phyloP scores from a whole-genome alignment of 2,797 vertebrate genomes.

The Ataeniobius toweri region DNA sequence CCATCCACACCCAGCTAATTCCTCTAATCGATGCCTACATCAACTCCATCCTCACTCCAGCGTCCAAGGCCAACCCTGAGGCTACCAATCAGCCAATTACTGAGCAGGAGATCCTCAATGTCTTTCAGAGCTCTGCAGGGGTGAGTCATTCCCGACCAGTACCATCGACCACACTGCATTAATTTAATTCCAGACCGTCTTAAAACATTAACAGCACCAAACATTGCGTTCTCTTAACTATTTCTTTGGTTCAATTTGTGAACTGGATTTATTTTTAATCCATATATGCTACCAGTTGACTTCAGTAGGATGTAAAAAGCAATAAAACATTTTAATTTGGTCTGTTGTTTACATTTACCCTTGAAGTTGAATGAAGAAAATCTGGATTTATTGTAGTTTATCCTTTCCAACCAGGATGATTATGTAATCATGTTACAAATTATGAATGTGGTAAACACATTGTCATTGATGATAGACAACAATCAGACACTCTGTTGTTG shows the following conservation, averaged over 20 bases:
- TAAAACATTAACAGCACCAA: background rate
- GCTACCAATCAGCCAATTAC: constrained; percentile 98
- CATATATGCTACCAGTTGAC: too few species aligned
- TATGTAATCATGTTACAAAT: background rate
- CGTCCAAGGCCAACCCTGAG: constrained; percentile 97
- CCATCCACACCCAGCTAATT: constrained; percentile 94
- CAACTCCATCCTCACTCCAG: constrained; percentile 97
- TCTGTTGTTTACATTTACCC: too few species aligned
- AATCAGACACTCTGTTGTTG: too few species aligned
- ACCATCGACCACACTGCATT: too few species aligned
- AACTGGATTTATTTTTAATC: background rate
- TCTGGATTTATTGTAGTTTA: too few species aligned
- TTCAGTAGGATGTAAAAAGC: background rate
- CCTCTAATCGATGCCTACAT: constrained; percentile 97
- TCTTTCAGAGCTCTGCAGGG: constrained; percentile 89
- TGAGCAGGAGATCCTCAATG: constrained; percentile 93
- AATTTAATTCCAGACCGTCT: background rate
- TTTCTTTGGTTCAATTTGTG: background rate
- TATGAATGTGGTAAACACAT: too few species aligned
- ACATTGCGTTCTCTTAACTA: background rate
- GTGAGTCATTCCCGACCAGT: constrained; percentile 67
- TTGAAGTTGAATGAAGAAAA: too few species aligned
- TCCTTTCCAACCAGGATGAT: background rate
- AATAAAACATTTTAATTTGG: too few species aligned
- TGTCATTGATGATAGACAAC: too few species aligned